Evolutionary conservation across 1,140 invertebrate species (phyloP).

Genomic region (Brachionus sp.): DNA sequence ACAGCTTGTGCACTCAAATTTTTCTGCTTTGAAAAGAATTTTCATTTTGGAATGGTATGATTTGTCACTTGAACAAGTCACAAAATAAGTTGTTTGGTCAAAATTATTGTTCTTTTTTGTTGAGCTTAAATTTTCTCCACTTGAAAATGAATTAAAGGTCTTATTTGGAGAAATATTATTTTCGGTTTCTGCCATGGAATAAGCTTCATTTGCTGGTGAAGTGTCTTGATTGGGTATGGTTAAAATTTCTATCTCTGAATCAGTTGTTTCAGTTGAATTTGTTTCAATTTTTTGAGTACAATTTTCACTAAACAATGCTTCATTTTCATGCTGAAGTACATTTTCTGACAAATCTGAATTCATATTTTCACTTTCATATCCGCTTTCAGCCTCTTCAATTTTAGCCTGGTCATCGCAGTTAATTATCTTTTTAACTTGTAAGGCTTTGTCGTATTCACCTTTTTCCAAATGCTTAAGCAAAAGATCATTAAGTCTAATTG

Average conservation of each 20-base stretch:
- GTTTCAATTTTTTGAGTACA: neutral
- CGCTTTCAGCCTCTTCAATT: neutral
- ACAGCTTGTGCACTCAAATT: neutral
- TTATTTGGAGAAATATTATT: neutral
- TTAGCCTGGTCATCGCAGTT: conserved; percentile 12
- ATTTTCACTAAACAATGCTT: neutral
- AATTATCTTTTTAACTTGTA: neutral
- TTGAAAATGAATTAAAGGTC: neutral
- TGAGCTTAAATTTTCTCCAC: neutral
- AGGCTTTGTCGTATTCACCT: neutral
- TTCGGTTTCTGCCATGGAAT: neutral
- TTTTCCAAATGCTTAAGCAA: conserved; percentile 5
- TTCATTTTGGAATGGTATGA: conserved; percentile 5
- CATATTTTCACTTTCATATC: conserved; percentile 23
- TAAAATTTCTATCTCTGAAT: neutral
- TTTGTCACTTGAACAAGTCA: conserved; percentile 17
- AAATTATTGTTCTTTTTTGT: neutral
- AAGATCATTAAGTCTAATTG: neutral
- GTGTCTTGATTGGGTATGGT: neutral
- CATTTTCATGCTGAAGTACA: neutral
- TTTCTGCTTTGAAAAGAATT: conserved; percentile 4
- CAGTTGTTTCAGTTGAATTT: neutral
- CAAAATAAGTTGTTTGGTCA: conserved; percentile 27
- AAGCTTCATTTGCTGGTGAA: neutral
- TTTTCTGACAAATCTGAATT: neutral